Conservation (phyloP, 1,140 invertebrate genomes). For the Anastatus disparis region DNA sequence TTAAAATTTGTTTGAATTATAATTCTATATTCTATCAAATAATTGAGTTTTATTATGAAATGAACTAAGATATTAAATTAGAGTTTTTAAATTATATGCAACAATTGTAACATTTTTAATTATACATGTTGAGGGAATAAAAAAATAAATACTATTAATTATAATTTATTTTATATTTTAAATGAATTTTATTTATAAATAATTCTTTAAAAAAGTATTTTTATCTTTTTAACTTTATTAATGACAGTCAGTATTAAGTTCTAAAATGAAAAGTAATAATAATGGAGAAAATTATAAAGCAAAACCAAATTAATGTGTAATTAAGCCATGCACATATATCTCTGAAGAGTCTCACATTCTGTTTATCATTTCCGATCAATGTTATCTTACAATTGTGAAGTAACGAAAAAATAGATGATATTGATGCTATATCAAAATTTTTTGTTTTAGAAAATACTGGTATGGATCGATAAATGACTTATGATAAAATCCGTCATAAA, state of each 20-base stretch:
- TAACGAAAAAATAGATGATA: constrained; percentile 35
- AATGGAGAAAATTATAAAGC: constrained; percentile 15
- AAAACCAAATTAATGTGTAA: constrained; percentile 30
- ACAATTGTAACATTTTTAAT: neutral
- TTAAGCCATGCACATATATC: constrained; percentile 17
- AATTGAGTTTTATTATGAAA: too few species aligned
- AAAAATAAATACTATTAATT: neutral
- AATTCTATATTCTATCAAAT: too few species aligned
- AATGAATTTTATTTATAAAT: constrained; percentile 37
- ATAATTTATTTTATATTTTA: neutral
- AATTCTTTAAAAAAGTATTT: constrained; percentile 26
- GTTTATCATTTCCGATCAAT: constrained; percentile 18
- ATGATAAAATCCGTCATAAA: constrained; percentile 26
- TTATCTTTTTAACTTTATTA: constrained; percentile 25
- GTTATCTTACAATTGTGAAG: neutral
- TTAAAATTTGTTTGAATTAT: too few species aligned
- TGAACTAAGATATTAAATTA: too few species aligned
- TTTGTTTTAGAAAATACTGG: constrained; percentile 26
- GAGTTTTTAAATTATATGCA: too few species aligned
- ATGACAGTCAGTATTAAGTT: constrained; percentile 10
- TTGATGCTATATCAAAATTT: constrained; percentile 20
- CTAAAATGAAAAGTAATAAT: constrained; percentile 15
- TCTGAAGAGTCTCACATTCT: constrained; percentile 33
- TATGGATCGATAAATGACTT: constrained; percentile 34
- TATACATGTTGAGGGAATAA: neutral